Evolutionary conservation across 2,797 vertebrate genomes (phyloP).

Genomic region (Spea hammondii): DNA sequence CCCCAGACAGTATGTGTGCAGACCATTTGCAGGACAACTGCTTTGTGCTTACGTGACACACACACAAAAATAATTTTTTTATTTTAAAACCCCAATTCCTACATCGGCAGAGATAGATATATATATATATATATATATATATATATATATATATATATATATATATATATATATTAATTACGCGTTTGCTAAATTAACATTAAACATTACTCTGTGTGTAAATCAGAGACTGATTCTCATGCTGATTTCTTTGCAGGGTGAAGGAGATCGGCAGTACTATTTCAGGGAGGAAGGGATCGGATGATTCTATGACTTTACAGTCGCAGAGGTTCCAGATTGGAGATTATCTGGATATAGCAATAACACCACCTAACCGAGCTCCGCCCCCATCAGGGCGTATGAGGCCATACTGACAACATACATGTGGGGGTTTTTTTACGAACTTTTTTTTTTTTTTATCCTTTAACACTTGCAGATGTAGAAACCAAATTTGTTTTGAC

Average conservation of each 20-base stretch:
- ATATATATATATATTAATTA: not conserved
- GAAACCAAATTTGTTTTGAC: slow-evolving; percentile 19
- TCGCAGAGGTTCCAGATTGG: slow-evolving; percentile 98
- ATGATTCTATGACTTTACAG: slow-evolving; percentile 95
- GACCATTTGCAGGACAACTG: too few species aligned
- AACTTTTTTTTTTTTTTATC: slow-evolving; percentile 59
- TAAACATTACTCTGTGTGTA: too few species aligned
- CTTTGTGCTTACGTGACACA: too few species aligned
- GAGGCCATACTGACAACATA: slow-evolving; percentile 81
- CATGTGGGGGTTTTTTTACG: slow-evolving; percentile 30
- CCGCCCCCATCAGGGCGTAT: slow-evolving; percentile 84
- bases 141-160: not conserved
- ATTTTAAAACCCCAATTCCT: too few species aligned
- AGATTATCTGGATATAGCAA: slow-evolving; percentile 95
- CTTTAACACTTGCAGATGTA: slow-evolving; percentile 46
- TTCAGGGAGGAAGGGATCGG: slow-evolving; percentile 90
- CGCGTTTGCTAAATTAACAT: not conserved
- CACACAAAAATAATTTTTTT: too few species aligned
- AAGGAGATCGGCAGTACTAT: slow-evolving; percentile 95
- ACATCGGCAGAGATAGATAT: too few species aligned
- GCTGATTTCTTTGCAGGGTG: slow-evolving; percentile 68
- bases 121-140: not conserved
- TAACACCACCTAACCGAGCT: slow-evolving; percentile 91
- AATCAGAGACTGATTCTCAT: too few species aligned
- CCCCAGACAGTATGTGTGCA: too few species aligned